Evolutionary conservation across 2,888 invertebrate genomes (phyloP), one percentile per base, ranked within the genome.

Genomic region (Pseudeuparius sepicola): DNA sequence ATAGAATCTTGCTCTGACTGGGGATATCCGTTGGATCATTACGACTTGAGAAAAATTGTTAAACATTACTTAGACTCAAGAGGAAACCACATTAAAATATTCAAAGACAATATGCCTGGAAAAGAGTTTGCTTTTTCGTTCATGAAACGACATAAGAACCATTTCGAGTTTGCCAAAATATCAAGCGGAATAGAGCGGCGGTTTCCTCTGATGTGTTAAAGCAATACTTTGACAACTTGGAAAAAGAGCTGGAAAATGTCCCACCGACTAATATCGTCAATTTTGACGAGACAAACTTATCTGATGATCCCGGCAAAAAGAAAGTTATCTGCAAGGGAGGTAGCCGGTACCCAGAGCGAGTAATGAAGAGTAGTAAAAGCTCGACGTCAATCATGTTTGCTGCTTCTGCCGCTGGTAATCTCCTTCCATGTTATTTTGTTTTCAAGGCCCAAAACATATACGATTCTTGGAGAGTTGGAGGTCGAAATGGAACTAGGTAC

Each of bases 141-240:
- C n/a, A n/a, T n/a, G n/a, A n/a, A n/a, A n/a, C n/a, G n/a, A n/a
- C n/a, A n/a, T n/a, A n/a, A n/a, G n/a, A n/a, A n/a, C n/a, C n/a
- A n/a, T n/a, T n/a, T n/a, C n/a, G n/a, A n/a, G n/a, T n/a, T n/a
- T n/a, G n/a, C n/a, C n/a, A n/a, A n/a, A 34, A 34, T 17, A 29
- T 34, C 20, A 34, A 28, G 11, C 9, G 20, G 14, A 29, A 12
- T 9, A 27, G 28, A 17, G 18, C 18, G 9, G 18, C 27, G 18
- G 28, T 30, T 12, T 17, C 28, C 23, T 24, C 29, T 11, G 34
- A 16, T 5, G n/a, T 34, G 11, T 18, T 34, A 14, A 29, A 34
- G 24, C 11, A 28, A 11, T 34, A 34, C 16, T 34, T 30, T 33
- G 11, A 28, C 29, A 28, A 28, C 18, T 18, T 34, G 23, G 9